phyloP scores from a whole-genome alignment of 2,888 invertebrate genomes.

The Cryptus viduatorius region DNA sequence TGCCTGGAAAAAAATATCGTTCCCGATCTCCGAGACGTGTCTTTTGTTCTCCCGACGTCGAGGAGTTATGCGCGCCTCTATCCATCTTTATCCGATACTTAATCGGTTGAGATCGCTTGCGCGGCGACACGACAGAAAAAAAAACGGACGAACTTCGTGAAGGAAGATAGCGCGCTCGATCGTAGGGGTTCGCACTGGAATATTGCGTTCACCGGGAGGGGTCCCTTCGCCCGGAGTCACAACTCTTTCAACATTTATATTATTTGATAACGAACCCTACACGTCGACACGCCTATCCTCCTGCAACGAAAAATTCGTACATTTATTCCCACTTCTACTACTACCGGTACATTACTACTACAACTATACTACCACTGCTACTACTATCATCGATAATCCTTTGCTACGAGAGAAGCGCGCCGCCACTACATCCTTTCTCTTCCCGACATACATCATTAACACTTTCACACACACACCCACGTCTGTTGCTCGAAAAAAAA shows the following conservation, averaged over 20 bases:
- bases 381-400: slow-evolving; percentile 48
- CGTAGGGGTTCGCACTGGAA: slow-evolving; percentile 57
- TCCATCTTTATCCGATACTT: slow-evolving; percentile 48
- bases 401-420: slow-evolving; percentile 48
- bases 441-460: slow-evolving; percentile 59
- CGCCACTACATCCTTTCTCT: slow-evolving; percentile 38
- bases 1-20: slow-evolving; percentile 45
- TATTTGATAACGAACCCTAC: slow-evolving; percentile 59
- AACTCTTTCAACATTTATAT: slow-evolving; percentile 60
- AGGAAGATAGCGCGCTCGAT: slow-evolving; percentile 65
- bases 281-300: slow-evolving; percentile 64
- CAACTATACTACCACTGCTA: slow-evolving; percentile 20
- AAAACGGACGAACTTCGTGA: slow-evolving; percentile 43
- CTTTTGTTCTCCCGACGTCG: slow-evolving; percentile 53
- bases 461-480: slow-evolving; percentile 48
- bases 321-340: slow-evolving; percentile 34
- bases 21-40: slow-evolving; percentile 49
- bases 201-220: slow-evolving; percentile 37
- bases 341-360: slow-evolving; percentile 24
- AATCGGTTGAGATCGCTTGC: slow-evolving; percentile 9
- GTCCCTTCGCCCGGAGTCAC: slow-evolving; percentile 60
- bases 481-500: slow-evolving; percentile 63
- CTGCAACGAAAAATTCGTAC: slow-evolving; percentile 47
- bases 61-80: slow-evolving; percentile 16
- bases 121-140: slow-evolving; percentile 32